Base-by-base conservation (phyloP, 2,888 invertebrate genomes). In the Eumerus sabulonum region DNA sequence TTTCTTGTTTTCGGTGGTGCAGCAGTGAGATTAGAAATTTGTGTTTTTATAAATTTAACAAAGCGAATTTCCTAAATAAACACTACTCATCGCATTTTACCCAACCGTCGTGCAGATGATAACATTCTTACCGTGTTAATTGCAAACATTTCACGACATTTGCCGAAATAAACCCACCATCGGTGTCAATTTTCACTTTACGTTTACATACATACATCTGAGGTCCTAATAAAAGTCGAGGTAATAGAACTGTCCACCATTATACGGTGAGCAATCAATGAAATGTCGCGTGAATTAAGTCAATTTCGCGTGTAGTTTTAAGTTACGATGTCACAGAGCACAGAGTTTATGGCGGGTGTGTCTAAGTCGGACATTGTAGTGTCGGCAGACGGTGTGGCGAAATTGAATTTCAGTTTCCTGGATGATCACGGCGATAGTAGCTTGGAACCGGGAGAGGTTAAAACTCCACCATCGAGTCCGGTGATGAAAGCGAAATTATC, bases 391-490 rank as follows among this genome's bases (percentile, higher is more conserved):
- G 84, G 84, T 36, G 82, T 84, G 35, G 84, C 84, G n/a, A 83
- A 84, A 45, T 82, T 84, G 47, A 82, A 76, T 47, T 84, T 84
- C 54, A 81, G 72, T 54, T 83, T 84, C 50, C 50, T 84, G 9
- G 86, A 86, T 13, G 82, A 85, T 72, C 86, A 85, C 66, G 82
- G 81, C 19, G 86, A 84, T 19, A 87, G 87, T 19, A 87, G 87
- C 48, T 74, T 87, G 62, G 87, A 87, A 64, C 88, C 87, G 12
- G 87, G 87, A 7, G 87, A 87, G 62, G 84, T 87, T 27, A 86
- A 87, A 67, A 87, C 87, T 5, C 87, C 87, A 14, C 87, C 87
- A n/a, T 36, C 66, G 5, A 77, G 82, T 7, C 77, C 82, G 1
- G 67, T 74, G 4, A 40, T 56, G 0, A 82, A 71, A 9, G n/a